Evolutionary conservation across 2,113 vertebrate species (phyloP), one percentile per base, ranked within the genome.

Genomic region (Pogona vitticeps): DNA sequence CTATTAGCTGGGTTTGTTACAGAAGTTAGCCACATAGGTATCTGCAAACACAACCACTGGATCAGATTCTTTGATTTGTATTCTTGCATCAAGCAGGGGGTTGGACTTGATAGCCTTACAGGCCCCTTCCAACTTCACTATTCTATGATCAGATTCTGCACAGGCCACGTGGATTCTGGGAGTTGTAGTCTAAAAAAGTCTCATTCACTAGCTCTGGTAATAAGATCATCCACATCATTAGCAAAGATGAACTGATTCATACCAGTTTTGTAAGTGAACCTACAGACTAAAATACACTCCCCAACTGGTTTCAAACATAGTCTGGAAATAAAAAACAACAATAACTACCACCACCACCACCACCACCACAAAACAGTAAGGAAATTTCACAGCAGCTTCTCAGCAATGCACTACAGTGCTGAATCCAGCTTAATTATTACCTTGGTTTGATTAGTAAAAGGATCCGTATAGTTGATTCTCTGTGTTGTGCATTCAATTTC

Each of bases 401-500:
- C 58, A 91, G 38, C 1, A 3, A 10, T 65, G 3, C 31, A 9
- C 1, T 23, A 20, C 1, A 61, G 33, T 17, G 81, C 84, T 71
- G 70, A 88, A 17, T 75, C 46, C 40, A 84, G 2, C 31, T 80
- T 56, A 36, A 31, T 82, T 38, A 67, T 96, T 94, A 99, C 98
- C 98, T 96, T 83, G 2, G 97, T 98, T 90, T 96, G 90, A 83
- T 97, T 98, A 87, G 95, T 95, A 90, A 98, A 99, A 4, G 98
- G 98, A 65, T 98, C 97, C 0, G 92, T 90, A 95, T 99, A 99
- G 91, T 94, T 97, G 92, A 99, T 96, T 40, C 96, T 94, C 67
- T 91, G 92, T 6, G 96, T 97, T 89, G 91, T 83, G 83, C 98
- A 99, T 86, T 97, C 95, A 59, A 96, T 91, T 31, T 95, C 93